Percentiles rank a stretch among this genome's conserved stretches.
Conservation (phyloP, 2,797 vertebrate species). For the Manis javanica region DNA sequence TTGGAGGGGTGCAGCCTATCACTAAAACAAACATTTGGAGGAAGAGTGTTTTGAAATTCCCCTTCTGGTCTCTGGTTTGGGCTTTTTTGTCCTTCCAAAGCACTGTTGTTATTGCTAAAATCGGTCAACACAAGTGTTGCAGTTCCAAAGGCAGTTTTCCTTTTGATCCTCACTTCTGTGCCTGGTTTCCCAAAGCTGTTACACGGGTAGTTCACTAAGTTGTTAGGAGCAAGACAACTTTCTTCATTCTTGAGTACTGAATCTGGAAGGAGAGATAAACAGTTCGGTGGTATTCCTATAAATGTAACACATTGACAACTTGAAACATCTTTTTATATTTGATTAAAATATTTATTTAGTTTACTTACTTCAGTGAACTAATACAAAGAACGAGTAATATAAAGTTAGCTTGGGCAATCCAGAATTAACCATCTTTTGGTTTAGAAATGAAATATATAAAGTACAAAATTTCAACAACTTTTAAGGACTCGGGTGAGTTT, state of each 20-base stretch:
- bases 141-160: slow-evolving; percentile 92
- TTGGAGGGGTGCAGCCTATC: slow-evolving; percentile 23
- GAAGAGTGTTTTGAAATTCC: slow-evolving; percentile 29
- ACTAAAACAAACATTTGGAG: slow-evolving; percentile 8
- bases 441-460: background rate
- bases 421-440: background rate
- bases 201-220: slow-evolving; percentile 93
- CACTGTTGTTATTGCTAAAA: slow-evolving; percentile 86
- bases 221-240: slow-evolving; percentile 81
- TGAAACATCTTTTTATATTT: background rate
- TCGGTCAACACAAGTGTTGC: slow-evolving; percentile 93
- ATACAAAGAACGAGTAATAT: background rate
- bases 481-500: background rate
- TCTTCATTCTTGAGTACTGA: slow-evolving; percentile 78
- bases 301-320: background rate
- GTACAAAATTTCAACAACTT: background rate
- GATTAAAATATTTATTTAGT: background rate
- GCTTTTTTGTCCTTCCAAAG: slow-evolving; percentile 70
- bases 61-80: background rate
- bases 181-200: slow-evolving; percentile 91
- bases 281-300: background rate
- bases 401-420: background rate
- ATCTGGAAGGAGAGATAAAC: slow-evolving; percentile 84
- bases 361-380: background rate
- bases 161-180: slow-evolving; percentile 93